These are phyloP conservation scores for Rhinella marina DNA, from an alignment of 2,797 vertebrate genomes.

Conservation along the genomic window DNA sequence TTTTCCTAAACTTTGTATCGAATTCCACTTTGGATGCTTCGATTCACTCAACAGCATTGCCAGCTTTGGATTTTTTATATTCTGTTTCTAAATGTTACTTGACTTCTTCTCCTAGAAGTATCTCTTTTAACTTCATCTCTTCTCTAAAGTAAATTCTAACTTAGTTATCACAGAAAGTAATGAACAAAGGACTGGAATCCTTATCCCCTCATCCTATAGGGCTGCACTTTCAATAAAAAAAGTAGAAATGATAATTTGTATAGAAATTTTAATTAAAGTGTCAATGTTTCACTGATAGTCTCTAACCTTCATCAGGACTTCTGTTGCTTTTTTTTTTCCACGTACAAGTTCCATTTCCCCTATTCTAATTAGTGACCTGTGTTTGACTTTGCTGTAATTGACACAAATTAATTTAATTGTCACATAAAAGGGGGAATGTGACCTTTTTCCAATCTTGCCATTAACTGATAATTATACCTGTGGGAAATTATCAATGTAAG, in stretches of 20 bases:
- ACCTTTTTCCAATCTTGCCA: slow-evolving; percentile 33
- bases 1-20: no score
- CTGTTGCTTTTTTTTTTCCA: slow-evolving; percentile 59
- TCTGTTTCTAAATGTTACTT: neutral
- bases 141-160: neutral
- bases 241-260: slow-evolving; percentile 21
- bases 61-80: neutral
- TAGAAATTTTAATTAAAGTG: slow-evolving; percentile 38
- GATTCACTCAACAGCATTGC: no score
- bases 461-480: slow-evolving; percentile 59
- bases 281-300: slow-evolving; percentile 21
- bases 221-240: neutral
- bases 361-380: slow-evolving; percentile 43
- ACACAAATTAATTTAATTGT: slow-evolving; percentile 52
- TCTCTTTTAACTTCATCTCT: neutral
- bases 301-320: slow-evolving; percentile 60
- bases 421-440: slow-evolving; percentile 52
- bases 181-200: neutral
- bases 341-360: slow-evolving; percentile 31
- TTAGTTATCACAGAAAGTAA: neutral
- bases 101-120: neutral
- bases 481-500: slow-evolving; percentile 39
- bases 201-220: neutral
- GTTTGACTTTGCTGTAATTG: slow-evolving; percentile 50
- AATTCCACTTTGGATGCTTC: no score